Base-by-base conservation (phyloP, 2,113 vertebrate species). In the Aegithalos caudatus region DNA sequence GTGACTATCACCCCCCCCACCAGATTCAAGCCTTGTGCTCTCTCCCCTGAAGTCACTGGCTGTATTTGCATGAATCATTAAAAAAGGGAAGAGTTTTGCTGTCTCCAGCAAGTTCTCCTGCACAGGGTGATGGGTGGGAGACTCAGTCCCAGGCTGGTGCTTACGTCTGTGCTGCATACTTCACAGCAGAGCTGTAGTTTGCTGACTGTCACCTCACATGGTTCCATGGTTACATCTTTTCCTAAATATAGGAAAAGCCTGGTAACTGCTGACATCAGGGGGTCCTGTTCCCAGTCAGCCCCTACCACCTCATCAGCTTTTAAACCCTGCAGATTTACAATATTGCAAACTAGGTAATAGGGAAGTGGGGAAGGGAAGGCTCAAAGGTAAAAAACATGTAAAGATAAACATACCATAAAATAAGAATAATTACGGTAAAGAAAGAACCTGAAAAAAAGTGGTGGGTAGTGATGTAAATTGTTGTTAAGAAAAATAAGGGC, bases 241-340 rank as follows among this genome's bases (percentile, higher is more conserved):
- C 73, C 60, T 60, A 89, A 94, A 86, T 37, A 24, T 27, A 81
- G 83, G 80, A 86, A 72, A 91, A 94, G 57, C n/a, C 73, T 58
- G 77, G 65, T 88, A 71, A 84, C 37, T 0, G 0, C 77, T 86
- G 69, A 78, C 0, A 5, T 88, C 60, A 14, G 44, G 51, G 2
- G 5, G 8, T 62, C 78, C 84, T 44, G 44, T 9, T 93, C n/a
- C 66, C 42, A 42, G 31, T 65, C 71, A 82, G 54, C 37, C 71
- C 45, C 86, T 57, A 33, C 51, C 90, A 73, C 90, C 66, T 76
- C 81, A 24, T 65, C 83, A 85, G 37, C 79, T 76, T 71, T 15
- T 37, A 45, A 87, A 86, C 57, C 0, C 0, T 28, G 19, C 57
- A 64, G 53, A 61, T 93, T 93, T 82, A 47, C 31, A 21, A 17